Conservation (phyloP, 2,113 vertebrate genomes). For the Pseudolaguvia tuberculata region DNA sequence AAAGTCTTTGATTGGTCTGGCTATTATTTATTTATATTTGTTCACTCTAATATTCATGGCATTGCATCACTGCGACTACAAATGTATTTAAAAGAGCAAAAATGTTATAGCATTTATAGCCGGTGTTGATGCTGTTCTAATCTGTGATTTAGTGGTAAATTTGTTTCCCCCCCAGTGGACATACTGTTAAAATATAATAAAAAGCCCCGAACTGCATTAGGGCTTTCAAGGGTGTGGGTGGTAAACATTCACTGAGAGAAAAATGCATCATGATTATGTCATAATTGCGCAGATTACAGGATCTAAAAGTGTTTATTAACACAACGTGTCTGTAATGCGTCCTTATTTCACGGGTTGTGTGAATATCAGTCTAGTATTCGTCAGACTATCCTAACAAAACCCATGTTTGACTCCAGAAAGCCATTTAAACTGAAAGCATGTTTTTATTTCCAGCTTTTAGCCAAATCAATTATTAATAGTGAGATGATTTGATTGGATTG, state of each 20-base stretch:
- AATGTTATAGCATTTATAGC: background rate
- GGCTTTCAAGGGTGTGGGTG: conserved; percentile 23
- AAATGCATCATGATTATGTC: conserved; percentile 18
- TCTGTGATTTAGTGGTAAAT: background rate
- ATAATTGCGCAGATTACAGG: conserved; percentile 12
- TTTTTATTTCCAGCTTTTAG: background rate
- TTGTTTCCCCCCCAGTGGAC: background rate
- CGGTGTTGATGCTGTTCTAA: background rate
- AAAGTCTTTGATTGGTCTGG: background rate
- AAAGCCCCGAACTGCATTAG: conserved; percentile 5
- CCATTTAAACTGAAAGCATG: background rate
- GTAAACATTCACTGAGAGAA: conserved; percentile 28
- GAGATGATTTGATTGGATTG: background rate
- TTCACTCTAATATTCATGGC: background rate
- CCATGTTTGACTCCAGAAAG: background rate
- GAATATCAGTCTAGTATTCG: conserved; percentile 13
- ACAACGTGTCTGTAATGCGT: conserved; percentile 3
- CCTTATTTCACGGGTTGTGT: background rate
- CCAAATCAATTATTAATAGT: conserved; percentile 13
- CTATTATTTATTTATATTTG: background rate
- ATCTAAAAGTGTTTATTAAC: background rate
- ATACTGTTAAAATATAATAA: conserved; percentile 9
- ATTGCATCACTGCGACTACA: background rate
- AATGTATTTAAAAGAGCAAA: background rate
- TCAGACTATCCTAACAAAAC: background rate